Conservation (phyloP, 2,113 vertebrate genomes). For the Syrmaticus mikado region DNA sequence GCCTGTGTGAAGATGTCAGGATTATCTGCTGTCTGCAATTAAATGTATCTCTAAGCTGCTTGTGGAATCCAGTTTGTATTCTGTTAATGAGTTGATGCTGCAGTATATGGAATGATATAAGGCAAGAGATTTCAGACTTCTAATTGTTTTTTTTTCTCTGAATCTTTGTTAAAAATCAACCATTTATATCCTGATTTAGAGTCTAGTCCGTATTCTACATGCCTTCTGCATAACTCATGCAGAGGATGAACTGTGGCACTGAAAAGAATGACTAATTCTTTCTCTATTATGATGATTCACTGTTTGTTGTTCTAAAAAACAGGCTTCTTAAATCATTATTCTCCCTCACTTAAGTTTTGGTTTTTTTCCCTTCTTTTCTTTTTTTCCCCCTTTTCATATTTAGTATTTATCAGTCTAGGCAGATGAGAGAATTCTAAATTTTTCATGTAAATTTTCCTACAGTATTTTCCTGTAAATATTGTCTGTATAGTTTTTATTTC, state of each 20-base stretch:
- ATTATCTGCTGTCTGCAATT: not conserved
- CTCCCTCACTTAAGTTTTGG: not conserved
- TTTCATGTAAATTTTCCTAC: conserved; percentile 24
- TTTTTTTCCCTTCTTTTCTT: not conserved
- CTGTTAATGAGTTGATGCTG: not conserved
- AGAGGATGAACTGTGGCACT: conserved; percentile 13
- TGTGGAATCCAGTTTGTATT: not conserved
- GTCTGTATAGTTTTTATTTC: conserved; percentile 29
- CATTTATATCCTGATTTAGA: conserved; percentile 37
- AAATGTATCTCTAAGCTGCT: not conserved
- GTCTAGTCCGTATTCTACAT: conserved; percentile 31
- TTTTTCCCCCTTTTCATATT: not conserved
- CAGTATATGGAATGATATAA: not conserved
- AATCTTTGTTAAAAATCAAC: conserved; percentile 10
- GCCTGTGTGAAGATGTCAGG: not conserved
- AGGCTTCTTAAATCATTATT: conserved; percentile 35
- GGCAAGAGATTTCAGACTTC: not conserved
- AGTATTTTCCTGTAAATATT: conserved; percentile 3
- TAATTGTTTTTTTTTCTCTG: not conserved
- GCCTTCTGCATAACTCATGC: conserved; percentile 47
- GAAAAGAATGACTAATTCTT: conserved; percentile 71
- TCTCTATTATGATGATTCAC: conserved; percentile 67
- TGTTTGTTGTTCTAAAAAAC: conserved; percentile 69
- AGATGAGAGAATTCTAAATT: not conserved
- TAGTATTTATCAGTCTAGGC: conserved; percentile 41